These are phyloP conservation scores for Timema podura DNA, from an alignment of 2,888 invertebrate species.

Conservation along the genomic window DNA sequence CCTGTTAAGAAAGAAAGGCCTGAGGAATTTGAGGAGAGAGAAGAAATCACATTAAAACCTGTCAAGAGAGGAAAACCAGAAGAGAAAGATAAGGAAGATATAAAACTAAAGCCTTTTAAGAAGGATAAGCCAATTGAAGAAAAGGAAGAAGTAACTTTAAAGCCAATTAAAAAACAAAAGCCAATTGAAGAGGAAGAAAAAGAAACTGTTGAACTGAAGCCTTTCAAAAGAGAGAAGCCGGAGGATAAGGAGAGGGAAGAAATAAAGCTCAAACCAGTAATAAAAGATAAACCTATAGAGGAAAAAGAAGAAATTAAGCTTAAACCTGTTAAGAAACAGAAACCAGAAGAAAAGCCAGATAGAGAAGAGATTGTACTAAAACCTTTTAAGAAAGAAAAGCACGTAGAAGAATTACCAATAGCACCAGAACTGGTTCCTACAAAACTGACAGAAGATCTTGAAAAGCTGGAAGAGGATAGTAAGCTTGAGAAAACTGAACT, in stretches of 20 bases:
- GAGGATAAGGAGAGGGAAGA: slow-evolving; percentile 5
- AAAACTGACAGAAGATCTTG: slow-evolving; percentile 16
- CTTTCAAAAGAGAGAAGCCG: slow-evolving; percentile 21
- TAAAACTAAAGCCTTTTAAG: slow-evolving; percentile 29
- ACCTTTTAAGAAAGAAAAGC: slow-evolving; percentile 2
- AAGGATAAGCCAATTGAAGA: slow-evolving; percentile 38
- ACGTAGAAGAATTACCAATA: not conserved
- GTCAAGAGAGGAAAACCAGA: slow-evolving; percentile 42
- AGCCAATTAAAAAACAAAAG: slow-evolving; percentile 33
- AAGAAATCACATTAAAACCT: slow-evolving; percentile 28
- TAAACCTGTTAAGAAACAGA: slow-evolving; percentile 27
- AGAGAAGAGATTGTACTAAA: no score
- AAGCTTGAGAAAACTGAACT: not conserved
- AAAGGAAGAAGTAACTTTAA: slow-evolving; percentile 30
- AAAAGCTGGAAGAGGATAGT: slow-evolving; percentile 13
- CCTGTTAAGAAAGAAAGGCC: slow-evolving; percentile 30
- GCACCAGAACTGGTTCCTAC: slow-evolving; percentile 31
- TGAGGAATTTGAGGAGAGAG: slow-evolving; percentile 27
- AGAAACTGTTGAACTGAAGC: slow-evolving; percentile 27
- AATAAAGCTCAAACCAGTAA: slow-evolving; percentile 29
- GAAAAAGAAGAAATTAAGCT: slow-evolving; percentile 31
- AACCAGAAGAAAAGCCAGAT: no score
- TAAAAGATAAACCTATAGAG: slow-evolving; percentile 1
- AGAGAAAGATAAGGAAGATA: slow-evolving; percentile 9
- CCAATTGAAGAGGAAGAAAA: slow-evolving; percentile 23